Percentiles rank a stretch among this genome's conserved stretches.
These are phyloP conservation scores for Loripinus fragilis DNA, from an alignment of 2,888 invertebrate genomes.

Conservation along the genomic window DNA sequence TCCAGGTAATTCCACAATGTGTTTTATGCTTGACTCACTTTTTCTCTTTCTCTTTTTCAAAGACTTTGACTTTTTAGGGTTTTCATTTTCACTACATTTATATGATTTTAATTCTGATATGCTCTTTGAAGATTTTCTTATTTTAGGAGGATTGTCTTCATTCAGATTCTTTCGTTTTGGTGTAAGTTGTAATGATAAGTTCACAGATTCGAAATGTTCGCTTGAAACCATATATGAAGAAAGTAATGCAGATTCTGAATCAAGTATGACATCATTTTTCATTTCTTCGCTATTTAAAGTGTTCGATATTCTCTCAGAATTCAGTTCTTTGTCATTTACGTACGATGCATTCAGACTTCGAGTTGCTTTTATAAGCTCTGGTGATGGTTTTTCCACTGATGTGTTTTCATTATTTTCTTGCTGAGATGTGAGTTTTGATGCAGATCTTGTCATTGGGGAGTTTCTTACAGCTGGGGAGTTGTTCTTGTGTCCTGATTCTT, in stretches of 20 bases:
- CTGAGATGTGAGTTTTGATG: neutral
- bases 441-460: constrained; percentile 6
- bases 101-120: neutral
- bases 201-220: too few species aligned
- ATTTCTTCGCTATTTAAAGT: too few species aligned
- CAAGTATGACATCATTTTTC: too few species aligned
- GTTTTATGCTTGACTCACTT: neutral
- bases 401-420: neutral
- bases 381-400: neutral
- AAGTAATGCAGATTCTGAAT: too few species aligned
- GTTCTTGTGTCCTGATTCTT: neutral
- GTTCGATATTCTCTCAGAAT: neutral
- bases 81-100: neutral
- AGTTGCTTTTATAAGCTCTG: neutral
- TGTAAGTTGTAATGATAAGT: neutral
- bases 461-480: neutral
- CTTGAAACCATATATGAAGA: too few species aligned
- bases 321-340: neutral
- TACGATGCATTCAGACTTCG: neutral
- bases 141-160: neutral
- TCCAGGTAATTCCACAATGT: too few species aligned
- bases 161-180: neutral
- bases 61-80: neutral
- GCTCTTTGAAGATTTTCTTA: neutral
- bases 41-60: neutral